Evolutionary conservation across 1,140 invertebrate species (phyloP).

Genomic region (Sitophilus oryzae): DNA sequence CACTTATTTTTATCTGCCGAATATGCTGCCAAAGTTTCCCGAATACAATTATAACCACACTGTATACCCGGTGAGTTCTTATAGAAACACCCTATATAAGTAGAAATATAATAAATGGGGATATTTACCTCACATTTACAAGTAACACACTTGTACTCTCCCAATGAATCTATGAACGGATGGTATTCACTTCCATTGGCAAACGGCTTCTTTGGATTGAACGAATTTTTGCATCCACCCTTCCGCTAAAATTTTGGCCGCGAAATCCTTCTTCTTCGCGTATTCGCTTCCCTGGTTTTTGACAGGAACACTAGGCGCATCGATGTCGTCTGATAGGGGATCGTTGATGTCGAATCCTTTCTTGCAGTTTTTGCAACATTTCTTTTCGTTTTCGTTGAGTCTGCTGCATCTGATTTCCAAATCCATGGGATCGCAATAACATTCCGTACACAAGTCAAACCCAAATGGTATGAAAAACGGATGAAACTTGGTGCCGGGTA

Average conservation of each 20-base stretch:
- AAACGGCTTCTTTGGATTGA: slow-evolving; percentile 54
- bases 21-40: too few species aligned
- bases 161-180: slow-evolving; percentile 72
- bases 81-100: too few species aligned
- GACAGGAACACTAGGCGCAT: slow-evolving; percentile 8
- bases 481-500: slow-evolving; percentile 77
- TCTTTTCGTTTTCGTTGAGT: slow-evolving; percentile 38
- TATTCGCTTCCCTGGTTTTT: slow-evolving; percentile 17
- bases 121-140: slow-evolving; percentile 82
- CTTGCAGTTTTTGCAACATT: slow-evolving; percentile 55
- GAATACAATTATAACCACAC: too few species aligned
- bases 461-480: slow-evolving; percentile 85
- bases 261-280: slow-evolving; percentile 45
- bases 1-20: too few species aligned
- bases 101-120: slow-evolving; percentile 8
- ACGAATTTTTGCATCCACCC: slow-evolving; percentile 73
- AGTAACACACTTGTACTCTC: slow-evolving; percentile 78
- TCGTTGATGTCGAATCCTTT: slow-evolving; percentile 29
- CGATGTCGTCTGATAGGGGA: slow-evolving; percentile 26
- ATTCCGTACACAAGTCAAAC: slow-evolving; percentile 81
- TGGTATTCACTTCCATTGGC: slow-evolving; percentile 82
- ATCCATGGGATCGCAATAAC: slow-evolving; percentile 64
- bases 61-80: too few species aligned
- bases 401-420: slow-evolving; percentile 69
- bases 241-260: slow-evolving; percentile 60